Base-by-base conservation (phyloP, 2,888 invertebrate genomes). In the Ceratothoa steindachneri region DNA sequence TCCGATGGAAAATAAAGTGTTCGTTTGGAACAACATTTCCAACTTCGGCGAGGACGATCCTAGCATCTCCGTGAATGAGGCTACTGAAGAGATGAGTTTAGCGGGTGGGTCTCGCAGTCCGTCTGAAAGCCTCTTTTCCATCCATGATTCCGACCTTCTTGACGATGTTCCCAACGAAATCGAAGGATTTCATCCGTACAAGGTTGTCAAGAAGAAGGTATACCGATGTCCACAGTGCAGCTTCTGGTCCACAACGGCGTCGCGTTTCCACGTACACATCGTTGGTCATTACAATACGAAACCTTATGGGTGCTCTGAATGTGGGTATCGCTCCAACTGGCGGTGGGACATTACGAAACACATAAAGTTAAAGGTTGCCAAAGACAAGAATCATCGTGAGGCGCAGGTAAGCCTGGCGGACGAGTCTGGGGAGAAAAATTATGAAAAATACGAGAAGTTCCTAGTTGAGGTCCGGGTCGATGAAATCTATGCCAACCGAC, bases 331-430 rank as follows among this genome's bases (percentile, higher is more conserved):
- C 81, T 95, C 95, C 30, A 97, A 97, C 84, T 97, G 96, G 95
- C 89, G 95, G 80, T 96, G 95, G 93, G 97, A 97, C 85, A 94
- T 97, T 77, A 93, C 94, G 29, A 94, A 97, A 84, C 97, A 97
- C 84, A 95, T 97, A 80, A 91, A 93, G 82, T 87, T 95, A 82
- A 95, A 94, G 86, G 91, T 92, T 5, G 91, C 91, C 27, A 88
- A 93, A 80, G 94, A 93, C 85, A 90, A 90, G 69, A 90, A 89
- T 67, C 95, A 95, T 84, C 92, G 91, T 68, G 81, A 81, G 22
- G 84, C 84, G 15, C 90, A 91, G 85, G 93, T 95, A 64, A 86
- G 95, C 72, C 92, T 95, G 90, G 94, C 83, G 71, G 94, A 95
- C 83, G 93, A 94, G 85, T 93, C 93, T 52, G 95, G 95, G 7